A percentile compares a stretch with the other conserved stretches of the same genome.
Evolutionary conservation across 2,888 invertebrate species (phyloP).

Genomic region (Pyrrhosoma nymphula): DNA sequence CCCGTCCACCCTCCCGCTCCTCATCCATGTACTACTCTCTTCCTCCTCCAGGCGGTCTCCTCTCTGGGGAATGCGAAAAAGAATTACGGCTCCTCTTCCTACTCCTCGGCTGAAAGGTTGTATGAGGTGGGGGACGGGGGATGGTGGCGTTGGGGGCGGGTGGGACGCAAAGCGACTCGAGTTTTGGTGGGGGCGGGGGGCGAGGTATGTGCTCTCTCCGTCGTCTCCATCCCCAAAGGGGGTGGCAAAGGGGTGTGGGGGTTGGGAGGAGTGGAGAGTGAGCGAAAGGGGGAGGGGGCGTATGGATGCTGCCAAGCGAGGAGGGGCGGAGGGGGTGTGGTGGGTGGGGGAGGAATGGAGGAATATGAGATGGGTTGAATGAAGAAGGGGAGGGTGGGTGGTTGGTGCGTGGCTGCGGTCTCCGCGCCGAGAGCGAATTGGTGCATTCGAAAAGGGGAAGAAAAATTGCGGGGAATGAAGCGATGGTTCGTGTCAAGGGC

Average conservation of each 20-base stretch:
- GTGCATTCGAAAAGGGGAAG: constrained; percentile 36
- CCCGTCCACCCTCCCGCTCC: neutral
- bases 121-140: neutral
- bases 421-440: constrained; percentile 12
- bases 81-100: constrained; percentile 58
- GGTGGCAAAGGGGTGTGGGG: neutral
- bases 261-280: neutral
- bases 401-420: neutral
- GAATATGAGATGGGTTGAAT: constrained; percentile 29
- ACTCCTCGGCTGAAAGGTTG: constrained; percentile 50
- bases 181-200: neutral
- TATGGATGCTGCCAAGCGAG: neutral
- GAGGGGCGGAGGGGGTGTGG: no score
- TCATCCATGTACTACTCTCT: constrained; percentile 47
- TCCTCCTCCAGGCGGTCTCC: constrained; percentile 49
- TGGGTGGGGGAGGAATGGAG: neutral
- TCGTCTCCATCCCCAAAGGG: neutral
- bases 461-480: constrained; percentile 30
- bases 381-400: neutral
- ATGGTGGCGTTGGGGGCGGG: neutral
- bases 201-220: neutral
- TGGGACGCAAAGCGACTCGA: neutral
- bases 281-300: no score
- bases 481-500: constrained; percentile 45
- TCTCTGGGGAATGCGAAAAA: constrained; percentile 48